Evolutionary conservation across 2,888 invertebrate species (phyloP).

Genomic region (Drosophila lacicola): DNA sequence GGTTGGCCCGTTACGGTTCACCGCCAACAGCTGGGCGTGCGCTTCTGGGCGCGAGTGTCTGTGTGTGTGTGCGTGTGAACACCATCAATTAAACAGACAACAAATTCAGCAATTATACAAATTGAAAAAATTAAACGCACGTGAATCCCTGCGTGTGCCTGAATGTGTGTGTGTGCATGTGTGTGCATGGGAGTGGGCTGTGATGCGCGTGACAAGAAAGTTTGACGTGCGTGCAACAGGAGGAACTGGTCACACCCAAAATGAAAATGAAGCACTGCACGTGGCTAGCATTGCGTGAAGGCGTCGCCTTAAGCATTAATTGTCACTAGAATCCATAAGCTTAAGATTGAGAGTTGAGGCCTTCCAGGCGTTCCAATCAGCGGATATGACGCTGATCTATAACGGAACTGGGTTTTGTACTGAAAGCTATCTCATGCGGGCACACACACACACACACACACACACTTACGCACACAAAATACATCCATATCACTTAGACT

Average conservation of each 20-base stretch:
- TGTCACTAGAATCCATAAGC: slow-evolving; percentile 18
- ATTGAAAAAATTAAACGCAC: slow-evolving; percentile 64
- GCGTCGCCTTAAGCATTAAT: slow-evolving; percentile 24
- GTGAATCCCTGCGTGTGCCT: slow-evolving; percentile 33
- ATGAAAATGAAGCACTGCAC: slow-evolving; percentile 6
- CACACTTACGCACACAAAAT: background rate
- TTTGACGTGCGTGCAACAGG: slow-evolving; percentile 57
- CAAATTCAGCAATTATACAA: slow-evolving; percentile 66
- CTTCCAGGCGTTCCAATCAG: slow-evolving; percentile 5
- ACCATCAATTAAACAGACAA: slow-evolving; percentile 65
- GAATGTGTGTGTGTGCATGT: slow-evolving; percentile 13
- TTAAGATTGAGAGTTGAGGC: background rate
- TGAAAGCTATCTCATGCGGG: slow-evolving; percentile 17
- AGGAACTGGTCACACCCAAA: slow-evolving; percentile 45
- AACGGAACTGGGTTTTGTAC: slow-evolving; percentile 28
- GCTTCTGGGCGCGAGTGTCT: slow-evolving; percentile 13
- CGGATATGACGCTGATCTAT: slow-evolving; percentile 32
- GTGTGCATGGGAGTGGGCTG: slow-evolving; percentile 21
- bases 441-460: background rate
- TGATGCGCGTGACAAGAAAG: slow-evolving; percentile 42
- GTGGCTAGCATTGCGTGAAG: slow-evolving; percentile 49
- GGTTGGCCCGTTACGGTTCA: slow-evolving; percentile 77
- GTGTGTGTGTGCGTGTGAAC: slow-evolving; percentile 61
- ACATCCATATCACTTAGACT: slow-evolving; percentile 5
- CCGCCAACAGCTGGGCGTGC: slow-evolving; percentile 65